Evolutionary conservation across 37 sponge, comb jelly and placozoan genomes (phyloP).

Genomic region (Chondrilla cf. caribensis): DNA sequence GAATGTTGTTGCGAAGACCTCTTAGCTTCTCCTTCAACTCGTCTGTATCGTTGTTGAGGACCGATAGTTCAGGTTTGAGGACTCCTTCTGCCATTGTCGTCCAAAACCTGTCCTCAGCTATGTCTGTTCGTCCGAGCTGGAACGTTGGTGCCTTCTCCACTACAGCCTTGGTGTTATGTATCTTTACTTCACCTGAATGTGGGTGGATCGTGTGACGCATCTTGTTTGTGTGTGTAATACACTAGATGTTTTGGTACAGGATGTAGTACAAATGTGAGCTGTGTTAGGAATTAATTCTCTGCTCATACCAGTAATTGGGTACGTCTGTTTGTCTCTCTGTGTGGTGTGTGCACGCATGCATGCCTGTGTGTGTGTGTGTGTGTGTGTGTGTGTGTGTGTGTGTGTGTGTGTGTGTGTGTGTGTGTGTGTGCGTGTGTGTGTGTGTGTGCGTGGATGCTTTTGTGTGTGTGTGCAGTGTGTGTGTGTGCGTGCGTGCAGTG

Average conservation of each 20-base stretch:
- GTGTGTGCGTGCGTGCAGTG: not conserved
- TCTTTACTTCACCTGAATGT: conserved; percentile 43
- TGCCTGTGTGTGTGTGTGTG: not conserved
- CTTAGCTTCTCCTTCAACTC: conserved; percentile 45
- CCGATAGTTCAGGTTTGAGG: conserved; percentile 48
- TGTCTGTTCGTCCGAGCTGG: not conserved
- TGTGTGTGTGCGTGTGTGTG: not conserved
- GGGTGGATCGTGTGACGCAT: too few species aligned
- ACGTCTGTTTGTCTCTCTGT: conserved; percentile 11
- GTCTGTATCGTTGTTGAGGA: conserved; percentile 13
- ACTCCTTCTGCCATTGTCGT: not conserved
- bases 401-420: conserved; percentile 17
- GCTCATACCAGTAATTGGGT: not conserved
- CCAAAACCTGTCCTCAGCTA: conserved; percentile 49
- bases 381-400: conserved; percentile 4
- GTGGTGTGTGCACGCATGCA: not conserved
- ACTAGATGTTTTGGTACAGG: too few species aligned
- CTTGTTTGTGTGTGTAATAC: too few species aligned
- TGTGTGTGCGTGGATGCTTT: not conserved
- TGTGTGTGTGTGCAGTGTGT: not conserved
- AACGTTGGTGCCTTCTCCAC: conserved; percentile 17
- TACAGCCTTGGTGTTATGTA: conserved; percentile 33
- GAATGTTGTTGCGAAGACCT: conserved; percentile 45
- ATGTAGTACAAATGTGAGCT: not conserved
- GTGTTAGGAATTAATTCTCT: not conserved